Base-by-base conservation (phyloP, 2,888 invertebrate species). In the Muschampia plurimacula region DNA sequence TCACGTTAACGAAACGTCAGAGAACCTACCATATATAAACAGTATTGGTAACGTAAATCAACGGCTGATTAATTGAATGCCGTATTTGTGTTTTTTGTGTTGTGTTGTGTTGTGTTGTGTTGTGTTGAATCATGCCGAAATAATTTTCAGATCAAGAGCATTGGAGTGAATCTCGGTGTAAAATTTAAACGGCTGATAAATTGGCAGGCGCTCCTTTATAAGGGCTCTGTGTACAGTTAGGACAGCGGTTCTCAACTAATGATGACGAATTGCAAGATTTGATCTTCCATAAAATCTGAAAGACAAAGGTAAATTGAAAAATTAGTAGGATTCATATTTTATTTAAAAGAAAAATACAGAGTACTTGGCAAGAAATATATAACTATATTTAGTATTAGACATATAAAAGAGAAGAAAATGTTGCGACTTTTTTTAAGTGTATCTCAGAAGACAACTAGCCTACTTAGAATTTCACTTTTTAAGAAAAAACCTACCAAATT, bases 201-300 rank as follows among this genome's bases (percentile, higher is more conserved):
- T 76, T 77, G 74, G 73, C 66, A 74, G 73, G 73, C 74, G 76
- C 68, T 65, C 57, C 74, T 67, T 66, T 76, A 76, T 76, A 75
- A 75, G 73, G 72, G 70, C 67, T 67, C 74, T 73, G 74, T 73
- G 75, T 78, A 77, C 76, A 77, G 76, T 77, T 77, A 76, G 76
- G 77, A 73, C 60, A 67, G 39, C 3, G 60, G 15, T 28, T n/a
- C 60, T 52, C 71, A 72, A 72, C 71, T 71, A n/a, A 10, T 32
- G 41, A 5, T 36, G 41, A 52, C 41, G 10, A 41, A 41, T 15
- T 13, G n/a, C 12, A 57, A 57, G 28, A 22, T 57, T 57, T 28
- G 28, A 28, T 57, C 28, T 57, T 28, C 10, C 15, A 2, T 22
- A 9, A 57, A 28, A 28, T 10, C 28, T 57, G 12, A 57, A 28